Base-by-base conservation (phyloP, 2,888 invertebrate genomes). In the Coremacera marginata region DNA sequence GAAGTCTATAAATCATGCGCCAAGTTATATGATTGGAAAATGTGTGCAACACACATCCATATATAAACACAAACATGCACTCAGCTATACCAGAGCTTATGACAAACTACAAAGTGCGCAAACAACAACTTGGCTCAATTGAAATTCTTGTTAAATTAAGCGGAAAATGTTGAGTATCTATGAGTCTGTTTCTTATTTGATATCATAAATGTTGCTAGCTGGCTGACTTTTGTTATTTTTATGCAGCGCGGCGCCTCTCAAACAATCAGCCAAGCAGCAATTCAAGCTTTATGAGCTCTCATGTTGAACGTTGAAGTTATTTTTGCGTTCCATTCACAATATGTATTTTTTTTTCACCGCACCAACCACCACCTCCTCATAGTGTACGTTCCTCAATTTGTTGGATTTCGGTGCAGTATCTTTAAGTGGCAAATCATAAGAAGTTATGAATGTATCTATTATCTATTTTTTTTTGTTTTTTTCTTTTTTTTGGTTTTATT, bases 141-240 rank as follows among this genome's bases (percentile, higher is more conserved):
- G 86, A 84, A 86, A 86, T 86, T 86, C 86, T 84, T 83, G 86
- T 86, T 87, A 86, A 87, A 87, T 88, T 85, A 86, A 87, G 86
- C 84, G 86, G 84, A 83, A 86, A 88, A 84, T 70, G 77, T 81
- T 79, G 82, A 82, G 79, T 77, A 34, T 34, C 67, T 37, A 67
- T 37, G 67, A 34, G 67, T 37, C 11, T n/a, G 11, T 22, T 67
- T 67, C 9, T 37, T 65, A 19, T 65, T 31, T 65, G 14, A 22
- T 60, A 27, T 60, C 27, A 22, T 27, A 27, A 60, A 27, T 27
- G 19, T 19, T 55, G 55, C 55, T 55, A 14, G 57, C 25, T 19
- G 5, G 8, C 81, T 37, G 74, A 65, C 31, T 78, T 77, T 51
- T 71, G 70, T 62, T 78, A 77, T 55, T 77, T 22, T 60, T 60